Base-by-base conservation (phyloP, 1,140 invertebrate species). In the Helicoverpa zea region DNA sequence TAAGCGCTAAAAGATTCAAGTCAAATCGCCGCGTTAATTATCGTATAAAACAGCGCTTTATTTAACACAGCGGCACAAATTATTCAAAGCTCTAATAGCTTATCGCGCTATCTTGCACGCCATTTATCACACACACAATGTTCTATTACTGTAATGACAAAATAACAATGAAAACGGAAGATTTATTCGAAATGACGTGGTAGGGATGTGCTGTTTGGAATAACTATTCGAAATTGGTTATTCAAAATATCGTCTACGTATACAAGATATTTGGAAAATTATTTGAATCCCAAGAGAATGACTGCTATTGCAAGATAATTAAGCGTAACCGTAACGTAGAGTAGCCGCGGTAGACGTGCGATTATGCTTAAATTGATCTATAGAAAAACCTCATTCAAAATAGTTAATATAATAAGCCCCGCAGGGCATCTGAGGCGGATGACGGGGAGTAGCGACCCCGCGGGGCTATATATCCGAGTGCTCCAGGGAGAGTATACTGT, bases 71-170 rank as follows among this genome's bases (percentile, higher is more conserved):
- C 73, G 56, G 3, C 35, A n/a, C 35, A 61, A 59, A 61, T 75
- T 75, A 75, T 75, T 77, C 74, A 77, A 63, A 77, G 59, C 49
- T 14, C 23, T 77, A 77, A 77, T 77, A 77, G 59, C 74, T 77
- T 77, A 77, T 64, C 59, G 59, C 23, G 74, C 74, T 61, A 77
- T 64, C 59, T 74, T n/a, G 23, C n/a, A 30, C 16, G 18, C 47
- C 59, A 77, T 77, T 54, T 77, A 77, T 77, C 74, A 77, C 81
- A 80, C 81, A 80, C 76, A 56, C 81, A 83, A 70, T 74, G 76
- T 84, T 85, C 83, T 88, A 88, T 86, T 84, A 84, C 64, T 58
- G 66, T 81, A 88, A 86, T 81, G 85, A 86, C 86, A 83, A 83
- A 79, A 82, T 85, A 85, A 86, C 85, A 86, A 88, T 88, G 85